Evolutionary conservation across 2,888 invertebrate genomes (phyloP).

Genomic region (Ceriagrion tenellum): DNA sequence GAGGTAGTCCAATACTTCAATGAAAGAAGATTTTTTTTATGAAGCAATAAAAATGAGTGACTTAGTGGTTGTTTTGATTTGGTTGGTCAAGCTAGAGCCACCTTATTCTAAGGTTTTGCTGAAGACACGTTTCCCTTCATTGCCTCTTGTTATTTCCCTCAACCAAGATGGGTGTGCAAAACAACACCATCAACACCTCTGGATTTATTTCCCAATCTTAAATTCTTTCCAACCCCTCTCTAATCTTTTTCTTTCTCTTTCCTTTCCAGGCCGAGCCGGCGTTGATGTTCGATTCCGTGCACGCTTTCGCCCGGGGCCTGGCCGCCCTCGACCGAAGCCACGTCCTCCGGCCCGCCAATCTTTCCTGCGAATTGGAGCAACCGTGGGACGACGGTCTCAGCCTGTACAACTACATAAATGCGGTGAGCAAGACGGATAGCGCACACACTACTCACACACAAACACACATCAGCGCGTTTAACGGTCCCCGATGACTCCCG

Average conservation of each 20-base stretch:
- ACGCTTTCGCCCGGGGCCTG: slow-evolving; percentile 89
- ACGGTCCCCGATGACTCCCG: neutral
- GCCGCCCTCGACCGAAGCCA: slow-evolving; percentile 86
- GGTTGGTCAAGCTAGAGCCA: too few species aligned
- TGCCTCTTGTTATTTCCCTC: too few species aligned
- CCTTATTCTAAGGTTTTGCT: too few species aligned
- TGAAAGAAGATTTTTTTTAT: too few species aligned
- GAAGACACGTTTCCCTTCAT: too few species aligned
- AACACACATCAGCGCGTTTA: neutral
- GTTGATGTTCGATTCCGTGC: slow-evolving; percentile 91
- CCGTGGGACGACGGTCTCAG: slow-evolving; percentile 90
- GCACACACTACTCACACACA: too few species aligned
- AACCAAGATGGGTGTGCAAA: too few species aligned
- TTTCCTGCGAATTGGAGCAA: slow-evolving; percentile 89
- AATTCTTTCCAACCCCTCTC: neutral
- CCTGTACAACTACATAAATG: slow-evolving; percentile 87
- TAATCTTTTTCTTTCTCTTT: neutral
- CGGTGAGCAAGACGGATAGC: slow-evolving; percentile 79
- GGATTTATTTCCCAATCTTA: too few species aligned
- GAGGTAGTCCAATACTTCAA: too few species aligned
- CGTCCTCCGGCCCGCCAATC: slow-evolving; percentile 84
- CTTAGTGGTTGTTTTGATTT: too few species aligned
- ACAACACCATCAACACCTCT: too few species aligned
- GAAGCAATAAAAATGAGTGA: too few species aligned
- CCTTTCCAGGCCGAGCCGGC: slow-evolving; percentile 89